A percentile compares a stretch with the other conserved stretches of the same genome.
phyloP scores from a whole-genome alignment of 2,113 vertebrate species.

The Neotragus moschatus region DNA sequence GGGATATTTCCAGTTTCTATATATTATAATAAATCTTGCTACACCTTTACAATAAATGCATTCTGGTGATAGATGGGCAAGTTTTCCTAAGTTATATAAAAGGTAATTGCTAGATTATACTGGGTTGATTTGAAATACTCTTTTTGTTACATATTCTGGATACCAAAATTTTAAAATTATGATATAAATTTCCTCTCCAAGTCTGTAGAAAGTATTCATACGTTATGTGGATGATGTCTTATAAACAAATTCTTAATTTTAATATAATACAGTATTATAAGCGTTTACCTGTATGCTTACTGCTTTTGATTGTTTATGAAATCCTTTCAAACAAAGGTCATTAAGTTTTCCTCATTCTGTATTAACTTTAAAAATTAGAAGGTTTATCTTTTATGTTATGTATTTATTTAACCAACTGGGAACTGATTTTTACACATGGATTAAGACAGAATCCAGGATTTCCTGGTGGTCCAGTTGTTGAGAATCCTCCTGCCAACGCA shows the following conservation, averaged over 20 bases:
- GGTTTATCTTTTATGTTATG: background rate
- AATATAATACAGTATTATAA: background rate
- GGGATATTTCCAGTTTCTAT: background rate
- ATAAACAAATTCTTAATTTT: background rate
- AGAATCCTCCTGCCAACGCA: background rate
- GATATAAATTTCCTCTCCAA: background rate
- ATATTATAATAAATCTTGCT: background rate
- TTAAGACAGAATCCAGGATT: background rate
- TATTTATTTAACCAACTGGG: background rate
- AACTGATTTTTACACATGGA: background rate
- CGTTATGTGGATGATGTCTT: background rate
- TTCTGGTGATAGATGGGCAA: background rate
- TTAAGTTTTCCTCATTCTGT: background rate
- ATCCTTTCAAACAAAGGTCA: background rate
- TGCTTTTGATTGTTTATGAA: background rate
- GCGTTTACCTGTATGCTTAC: background rate
- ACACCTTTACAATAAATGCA: background rate
- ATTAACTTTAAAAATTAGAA: background rate
- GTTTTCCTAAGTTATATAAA: background rate
- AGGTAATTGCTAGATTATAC: background rate
- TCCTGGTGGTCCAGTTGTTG: background rate
- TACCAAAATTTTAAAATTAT: background rate
- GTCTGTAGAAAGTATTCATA: background rate
- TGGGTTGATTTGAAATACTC: background rate
- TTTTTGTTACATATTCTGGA: background rate